Evolutionary conservation across 2,888 invertebrate species (phyloP), one percentile per base, ranked within the genome.

Genomic region (Drosophila meridionalis): DNA sequence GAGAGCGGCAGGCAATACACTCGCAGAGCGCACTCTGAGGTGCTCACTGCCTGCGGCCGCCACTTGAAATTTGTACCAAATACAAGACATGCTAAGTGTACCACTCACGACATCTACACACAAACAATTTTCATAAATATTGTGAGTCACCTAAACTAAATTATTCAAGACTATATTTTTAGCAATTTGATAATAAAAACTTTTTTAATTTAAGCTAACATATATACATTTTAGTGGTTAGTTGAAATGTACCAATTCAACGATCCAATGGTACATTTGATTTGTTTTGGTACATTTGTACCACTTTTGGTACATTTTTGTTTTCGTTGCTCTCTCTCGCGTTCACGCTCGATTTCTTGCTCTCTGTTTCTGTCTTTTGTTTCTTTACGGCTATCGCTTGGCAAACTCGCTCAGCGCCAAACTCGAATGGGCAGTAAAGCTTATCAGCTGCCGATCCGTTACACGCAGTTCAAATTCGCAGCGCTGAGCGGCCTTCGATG

Each of bases 361-460:
- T 50, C 40, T 57, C 58, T 60, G 40, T 12, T 34, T 34, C 48
- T 50, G 36, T 68, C 26, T 52, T 50, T 9, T 8, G 34, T 8
- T 9, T 34, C 7, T 62, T 52, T 58, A 26, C 38, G 53, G 63
- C 68, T 64, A 78, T 76, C 64, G 64, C 48, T 36, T 65, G 59
- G 69, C 69, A 76, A 69, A 76, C 61, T 58, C 34, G 11, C 34
- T 64, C 63, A 61, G 28, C 43, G 64, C 53, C 48, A 53, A 67
- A 64, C 73, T 52, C 28, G 61, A 61, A 58, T 73, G 55, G 61
- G 36, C 48, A 78, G 43, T 59, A 30, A 62, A 62, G 26, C 74
- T 74, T 78, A 77, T 78, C 79, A 74, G 59, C 65, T 74, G 79
- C 2, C 40, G 79, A 78, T 79, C 77, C 66, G 57, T 32, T 58